These are phyloP conservation scores for Argyresthia albistria DNA, from an alignment of 2,888 invertebrate species.

Conservation along the genomic window DNA sequence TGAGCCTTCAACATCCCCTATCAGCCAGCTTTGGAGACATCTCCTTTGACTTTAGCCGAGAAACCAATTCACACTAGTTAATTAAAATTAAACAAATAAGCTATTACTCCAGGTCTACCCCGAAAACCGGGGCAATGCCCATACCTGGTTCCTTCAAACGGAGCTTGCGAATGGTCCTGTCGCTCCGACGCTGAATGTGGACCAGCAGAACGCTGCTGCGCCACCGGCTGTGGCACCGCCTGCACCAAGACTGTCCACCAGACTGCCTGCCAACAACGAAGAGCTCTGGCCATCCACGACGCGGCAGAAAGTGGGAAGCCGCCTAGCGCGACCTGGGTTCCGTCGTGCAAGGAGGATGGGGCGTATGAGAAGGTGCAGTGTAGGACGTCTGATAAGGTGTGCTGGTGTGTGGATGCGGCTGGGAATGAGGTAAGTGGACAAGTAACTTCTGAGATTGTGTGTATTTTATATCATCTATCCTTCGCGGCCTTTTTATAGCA, in stretches of 20 bases:
- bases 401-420: slow-evolving; percentile 86
- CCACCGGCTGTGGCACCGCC: slow-evolving; percentile 89
- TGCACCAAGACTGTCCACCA: slow-evolving; percentile 82
- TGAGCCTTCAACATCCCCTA: too few relatives aligned
- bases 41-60: too few relatives aligned
- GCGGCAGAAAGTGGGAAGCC: slow-evolving; percentile 77
- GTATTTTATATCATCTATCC: too few relatives aligned
- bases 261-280: slow-evolving; percentile 81
- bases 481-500: too few relatives aligned
- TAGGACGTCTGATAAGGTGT: slow-evolving; percentile 75
- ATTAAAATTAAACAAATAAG: neutral
- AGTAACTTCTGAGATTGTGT: neutral
- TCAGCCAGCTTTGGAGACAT: too few relatives aligned
- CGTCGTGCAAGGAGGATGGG: slow-evolving; percentile 80
- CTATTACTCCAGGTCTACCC: slow-evolving; percentile 63
- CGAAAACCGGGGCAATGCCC: slow-evolving; percentile 87
- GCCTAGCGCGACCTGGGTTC: slow-evolving; percentile 81
- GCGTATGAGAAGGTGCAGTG: slow-evolving; percentile 82
- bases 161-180: slow-evolving; percentile 83
- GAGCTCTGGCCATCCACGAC: slow-evolving; percentile 53
- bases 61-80: too few relatives aligned
- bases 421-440: slow-evolving; percentile 75
- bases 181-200: slow-evolving; percentile 83
- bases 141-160: slow-evolving; percentile 80
- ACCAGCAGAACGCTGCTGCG: slow-evolving; percentile 82